A percentile compares a stretch with the other conserved stretches of the same genome.
These are phyloP conservation scores for Pandemis heparana DNA, from an alignment of 2,888 invertebrate genomes.

Conservation along the genomic window DNA sequence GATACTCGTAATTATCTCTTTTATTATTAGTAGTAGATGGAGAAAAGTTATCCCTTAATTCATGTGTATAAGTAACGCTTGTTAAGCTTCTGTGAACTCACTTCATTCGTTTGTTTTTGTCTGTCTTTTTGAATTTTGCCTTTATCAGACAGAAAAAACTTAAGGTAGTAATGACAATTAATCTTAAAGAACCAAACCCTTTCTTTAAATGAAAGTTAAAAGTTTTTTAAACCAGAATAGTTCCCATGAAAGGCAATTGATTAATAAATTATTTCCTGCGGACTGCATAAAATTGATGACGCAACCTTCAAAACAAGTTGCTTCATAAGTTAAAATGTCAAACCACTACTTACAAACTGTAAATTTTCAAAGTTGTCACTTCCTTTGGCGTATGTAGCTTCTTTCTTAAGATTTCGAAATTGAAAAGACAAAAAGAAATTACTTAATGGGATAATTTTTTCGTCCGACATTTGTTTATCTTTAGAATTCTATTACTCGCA, in stretches of 20 bases:
- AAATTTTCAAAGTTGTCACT: slow-evolving; percentile 25
- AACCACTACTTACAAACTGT: slow-evolving; percentile 15
- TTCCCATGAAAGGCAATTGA: slow-evolving; percentile 27
- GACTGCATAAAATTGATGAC: slow-evolving; percentile 53
- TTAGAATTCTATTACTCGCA: neutral
- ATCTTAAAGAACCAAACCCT: neutral
- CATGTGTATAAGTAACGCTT: too few relatives aligned
- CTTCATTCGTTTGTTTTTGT: too few relatives aligned
- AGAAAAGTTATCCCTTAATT: too few relatives aligned
- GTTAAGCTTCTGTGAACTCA: too few relatives aligned
- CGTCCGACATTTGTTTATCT: too few relatives aligned
- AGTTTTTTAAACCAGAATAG: slow-evolving; percentile 1
- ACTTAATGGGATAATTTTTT: too few relatives aligned
- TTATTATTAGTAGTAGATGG: too few relatives aligned
- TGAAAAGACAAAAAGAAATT: too few relatives aligned
- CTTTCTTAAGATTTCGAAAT: neutral
- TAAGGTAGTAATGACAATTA: neutral
- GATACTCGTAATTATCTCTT: too few relatives aligned
- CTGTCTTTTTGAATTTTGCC: too few relatives aligned
- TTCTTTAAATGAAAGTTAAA: neutral
- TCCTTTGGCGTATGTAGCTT: slow-evolving; percentile 6
- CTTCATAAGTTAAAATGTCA: slow-evolving; percentile 52
- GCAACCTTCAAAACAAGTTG: slow-evolving; percentile 68
- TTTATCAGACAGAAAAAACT: too few relatives aligned
- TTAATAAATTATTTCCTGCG: slow-evolving; percentile 30